Conservation (phyloP, 2,797 vertebrate species). For the Darevskia nairensis region DNA sequence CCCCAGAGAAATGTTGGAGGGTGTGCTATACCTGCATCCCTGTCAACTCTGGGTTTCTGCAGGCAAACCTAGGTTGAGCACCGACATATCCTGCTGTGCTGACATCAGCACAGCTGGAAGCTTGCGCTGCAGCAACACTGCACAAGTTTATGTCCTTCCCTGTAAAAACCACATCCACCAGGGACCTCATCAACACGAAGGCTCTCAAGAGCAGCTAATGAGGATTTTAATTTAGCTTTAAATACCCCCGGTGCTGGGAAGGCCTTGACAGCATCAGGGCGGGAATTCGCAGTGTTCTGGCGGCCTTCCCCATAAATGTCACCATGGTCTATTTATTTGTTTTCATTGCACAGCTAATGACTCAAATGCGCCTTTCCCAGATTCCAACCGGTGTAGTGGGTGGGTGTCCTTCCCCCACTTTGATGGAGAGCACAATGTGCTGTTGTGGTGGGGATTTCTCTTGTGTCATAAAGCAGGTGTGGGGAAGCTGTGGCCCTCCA, state of each 20-base stretch:
- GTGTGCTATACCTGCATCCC: not conserved
- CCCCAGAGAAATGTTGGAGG: too few species aligned
- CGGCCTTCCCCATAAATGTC: constrained; percentile 72
- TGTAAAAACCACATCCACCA: constrained; percentile 62
- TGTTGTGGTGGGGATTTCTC: constrained; percentile 50
- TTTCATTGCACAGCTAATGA: constrained; percentile 69
- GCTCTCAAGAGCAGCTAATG: constrained; percentile 61
- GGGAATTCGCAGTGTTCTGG: constrained; percentile 66
- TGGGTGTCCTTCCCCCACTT: constrained; percentile 50
- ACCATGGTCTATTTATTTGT: constrained; percentile 66
- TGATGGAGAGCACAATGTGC: constrained; percentile 53
- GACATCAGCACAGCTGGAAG: constrained; percentile 69
- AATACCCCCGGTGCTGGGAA: constrained; percentile 64
- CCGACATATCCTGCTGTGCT: constrained; percentile 24
- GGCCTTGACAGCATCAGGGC: constrained; percentile 66
- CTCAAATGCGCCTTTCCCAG: constrained; percentile 60
- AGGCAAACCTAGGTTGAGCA: not conserved
- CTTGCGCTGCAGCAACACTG: constrained; percentile 57
- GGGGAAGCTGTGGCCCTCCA: not conserved
- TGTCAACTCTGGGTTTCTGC: constrained; percentile 26
- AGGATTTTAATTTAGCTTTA: constrained; percentile 68
- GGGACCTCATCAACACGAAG: constrained; percentile 68
- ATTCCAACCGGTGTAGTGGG: constrained; percentile 56
- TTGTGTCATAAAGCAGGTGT: not conserved
- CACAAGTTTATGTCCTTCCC: constrained; percentile 61